These are phyloP conservation scores for Drosophila orena DNA, from an alignment of 1,140 invertebrate species.

Conservation along the genomic window DNA sequence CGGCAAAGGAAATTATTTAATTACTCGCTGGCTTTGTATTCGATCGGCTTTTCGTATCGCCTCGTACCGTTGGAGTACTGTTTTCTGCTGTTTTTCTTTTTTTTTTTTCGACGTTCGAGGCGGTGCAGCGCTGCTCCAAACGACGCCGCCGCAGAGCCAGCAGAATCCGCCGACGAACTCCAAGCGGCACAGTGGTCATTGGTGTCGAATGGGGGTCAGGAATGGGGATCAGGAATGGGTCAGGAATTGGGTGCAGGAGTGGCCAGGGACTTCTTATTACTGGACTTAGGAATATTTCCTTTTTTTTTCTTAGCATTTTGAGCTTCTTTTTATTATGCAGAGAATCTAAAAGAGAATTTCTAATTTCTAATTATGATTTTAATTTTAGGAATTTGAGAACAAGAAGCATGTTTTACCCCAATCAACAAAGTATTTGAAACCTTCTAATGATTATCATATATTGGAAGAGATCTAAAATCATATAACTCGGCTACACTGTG, in stretches of 20 bases:
- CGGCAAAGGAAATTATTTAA: slow-evolving; percentile 79
- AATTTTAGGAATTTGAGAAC: too few species aligned
- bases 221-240: not conserved
- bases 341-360: too few species aligned
- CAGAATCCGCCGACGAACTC: slow-evolving; percentile 17
- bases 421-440: too few species aligned
- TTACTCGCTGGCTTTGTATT: slow-evolving; percentile 58
- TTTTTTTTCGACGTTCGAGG: slow-evolving; percentile 5
- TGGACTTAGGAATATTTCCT: too few species aligned
- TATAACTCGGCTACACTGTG: slow-evolving; percentile 13
- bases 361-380: too few species aligned
- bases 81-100: slow-evolving; percentile 16
- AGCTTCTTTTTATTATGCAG: too few species aligned
- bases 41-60: not conserved
- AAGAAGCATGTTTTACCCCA: too few species aligned
- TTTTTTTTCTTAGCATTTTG: too few species aligned
- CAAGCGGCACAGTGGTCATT: slow-evolving; percentile 2
- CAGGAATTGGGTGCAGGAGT: not conserved
- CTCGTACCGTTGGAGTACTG: slow-evolving; percentile 4
- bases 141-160: slow-evolving; percentile 13
- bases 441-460: too few species aligned
- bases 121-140: slow-evolving; percentile 26
- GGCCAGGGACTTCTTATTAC: too few species aligned
- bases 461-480: not conserved
- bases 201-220: not conserved